Base-by-base conservation (phyloP, 2,888 invertebrate genomes). In the Andrena hattorfiana region DNA sequence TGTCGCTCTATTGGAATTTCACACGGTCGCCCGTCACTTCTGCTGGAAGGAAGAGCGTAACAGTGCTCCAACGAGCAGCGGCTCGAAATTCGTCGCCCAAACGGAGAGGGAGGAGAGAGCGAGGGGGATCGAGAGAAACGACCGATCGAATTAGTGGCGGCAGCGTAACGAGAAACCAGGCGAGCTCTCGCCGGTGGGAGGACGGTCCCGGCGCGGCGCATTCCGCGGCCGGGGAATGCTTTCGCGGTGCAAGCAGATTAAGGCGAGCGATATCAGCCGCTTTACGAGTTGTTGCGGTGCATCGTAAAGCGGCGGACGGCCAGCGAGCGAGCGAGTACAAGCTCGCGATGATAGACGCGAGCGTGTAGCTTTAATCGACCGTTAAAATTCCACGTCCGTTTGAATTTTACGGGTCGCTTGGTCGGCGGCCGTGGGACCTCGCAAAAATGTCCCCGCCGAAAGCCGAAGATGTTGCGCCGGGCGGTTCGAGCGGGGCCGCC, bases 241-340 rank as follows among this genome's bases (percentile, higher is more conserved):
- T 69, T 73, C 48, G 84, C 84, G 64, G 16, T 51, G 75, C 77
- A 23, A 56, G 75, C 73, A 73, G 84, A 83, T 84, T 75, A 72
- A 64, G 75, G 67, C 48, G 79, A 51, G 63, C 70, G 86, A 84
- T 86, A 77, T 74, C 62, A 13, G 51, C 49, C 48, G 76, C 56
- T 78, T 84, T 71, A 76, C 68, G 84, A 83, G 56, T 81, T 76
- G 54, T 79, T 64, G 78, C 72, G 68, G 73, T 26, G 81, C 64
- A 23, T 81, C 73, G 80, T 60, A 69, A 79, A 64, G 10, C 26
- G 48, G 13, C 7, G 13, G 51, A 59, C 32, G 42, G 48, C 62
- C 32, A 16, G 49, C 35, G 63, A n/a, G 48, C 63, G 7, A 23
- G 32, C 49, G 4, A 26, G 67, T 42, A 42, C 42, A 7, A n/a